Evolutionary conservation across 2,797 vertebrate genomes (phyloP).

Genomic region (Pelodytes ibericus): DNA sequence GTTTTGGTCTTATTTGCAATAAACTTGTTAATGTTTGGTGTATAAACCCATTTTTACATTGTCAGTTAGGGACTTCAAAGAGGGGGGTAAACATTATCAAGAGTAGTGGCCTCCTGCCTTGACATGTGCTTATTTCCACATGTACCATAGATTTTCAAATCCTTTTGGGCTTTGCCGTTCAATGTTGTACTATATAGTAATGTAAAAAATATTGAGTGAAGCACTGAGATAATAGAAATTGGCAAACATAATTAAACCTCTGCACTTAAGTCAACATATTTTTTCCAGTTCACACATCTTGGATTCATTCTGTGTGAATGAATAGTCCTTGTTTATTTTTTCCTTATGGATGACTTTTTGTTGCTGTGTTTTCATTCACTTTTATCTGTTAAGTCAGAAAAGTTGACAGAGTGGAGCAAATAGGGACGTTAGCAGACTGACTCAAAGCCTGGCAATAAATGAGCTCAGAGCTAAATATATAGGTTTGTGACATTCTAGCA

Average conservation of each 20-base stretch:
- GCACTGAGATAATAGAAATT: constrained; percentile 17
- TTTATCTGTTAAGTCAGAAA: constrained; percentile 54
- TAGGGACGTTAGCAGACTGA: constrained; percentile 59
- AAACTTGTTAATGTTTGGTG: too few relatives aligned
- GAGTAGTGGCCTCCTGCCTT: too few relatives aligned
- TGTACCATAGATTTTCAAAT: too few relatives aligned
- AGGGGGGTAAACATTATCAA: too few relatives aligned
- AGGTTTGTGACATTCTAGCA: constrained; percentile 67
- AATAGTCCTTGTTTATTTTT: constrained; percentile 68
- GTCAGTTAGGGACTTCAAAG: too few relatives aligned
- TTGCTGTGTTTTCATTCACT: constrained; percentile 51
- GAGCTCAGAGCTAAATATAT: constrained; percentile 79
- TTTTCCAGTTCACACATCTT: constrained; percentile 5
- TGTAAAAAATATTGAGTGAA: background rate
- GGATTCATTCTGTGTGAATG: background rate
- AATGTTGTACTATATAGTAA: too few relatives aligned
- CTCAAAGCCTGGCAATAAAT: constrained; percentile 67
- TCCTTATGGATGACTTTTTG: constrained; percentile 69
- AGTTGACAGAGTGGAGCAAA: constrained; percentile 58
- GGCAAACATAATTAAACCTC: constrained; percentile 20
- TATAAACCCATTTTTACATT: too few relatives aligned
- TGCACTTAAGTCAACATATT: constrained; percentile 8
- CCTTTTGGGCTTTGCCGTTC: too few relatives aligned
- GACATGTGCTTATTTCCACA: too few relatives aligned
- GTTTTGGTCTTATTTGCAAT: too few relatives aligned